Evolutionary conservation across 2,113 vertebrate genomes (phyloP).

Genomic region (Laterallus jamaicensis): DNA sequence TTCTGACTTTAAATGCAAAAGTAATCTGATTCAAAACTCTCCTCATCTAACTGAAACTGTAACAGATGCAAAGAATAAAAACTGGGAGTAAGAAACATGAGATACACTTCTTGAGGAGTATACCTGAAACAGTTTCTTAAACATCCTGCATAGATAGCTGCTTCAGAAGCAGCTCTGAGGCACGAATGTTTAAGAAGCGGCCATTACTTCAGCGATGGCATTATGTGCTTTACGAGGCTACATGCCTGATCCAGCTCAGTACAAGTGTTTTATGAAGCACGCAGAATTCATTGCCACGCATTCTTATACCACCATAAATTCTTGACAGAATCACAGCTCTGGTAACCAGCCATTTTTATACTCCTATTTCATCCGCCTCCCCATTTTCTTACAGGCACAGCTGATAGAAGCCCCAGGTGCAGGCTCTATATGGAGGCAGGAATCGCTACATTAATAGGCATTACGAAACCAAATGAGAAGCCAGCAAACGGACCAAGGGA

Average conservation of each 20-base stretch:
- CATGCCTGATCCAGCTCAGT: background rate
- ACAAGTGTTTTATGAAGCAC: background rate
- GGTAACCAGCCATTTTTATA: background rate
- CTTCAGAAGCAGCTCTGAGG: background rate
- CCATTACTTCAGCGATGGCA: background rate
- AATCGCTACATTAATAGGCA: background rate
- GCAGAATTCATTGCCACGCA: background rate
- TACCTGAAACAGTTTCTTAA: background rate
- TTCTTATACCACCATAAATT: background rate
- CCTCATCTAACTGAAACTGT: background rate
- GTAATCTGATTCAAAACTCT: background rate
- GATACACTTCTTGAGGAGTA: background rate
- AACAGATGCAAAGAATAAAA: background rate
- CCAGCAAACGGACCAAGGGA: background rate
- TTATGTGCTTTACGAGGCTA: background rate
- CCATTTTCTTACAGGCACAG: background rate
- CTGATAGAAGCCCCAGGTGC: background rate
- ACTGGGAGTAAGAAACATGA: background rate
- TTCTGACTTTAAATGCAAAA: background rate
- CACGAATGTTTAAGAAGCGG: background rate
- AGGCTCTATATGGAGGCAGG: background rate
- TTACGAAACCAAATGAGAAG: background rate
- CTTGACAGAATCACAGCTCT: background rate
- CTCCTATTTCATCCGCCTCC: background rate
- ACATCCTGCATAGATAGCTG: background rate